Percentiles rank a stretch among this genome's conserved stretches.
These are phyloP conservation scores for Lasioglossum marginatum DNA, from an alignment of 2,888 invertebrate species.

Conservation along the genomic window DNA sequence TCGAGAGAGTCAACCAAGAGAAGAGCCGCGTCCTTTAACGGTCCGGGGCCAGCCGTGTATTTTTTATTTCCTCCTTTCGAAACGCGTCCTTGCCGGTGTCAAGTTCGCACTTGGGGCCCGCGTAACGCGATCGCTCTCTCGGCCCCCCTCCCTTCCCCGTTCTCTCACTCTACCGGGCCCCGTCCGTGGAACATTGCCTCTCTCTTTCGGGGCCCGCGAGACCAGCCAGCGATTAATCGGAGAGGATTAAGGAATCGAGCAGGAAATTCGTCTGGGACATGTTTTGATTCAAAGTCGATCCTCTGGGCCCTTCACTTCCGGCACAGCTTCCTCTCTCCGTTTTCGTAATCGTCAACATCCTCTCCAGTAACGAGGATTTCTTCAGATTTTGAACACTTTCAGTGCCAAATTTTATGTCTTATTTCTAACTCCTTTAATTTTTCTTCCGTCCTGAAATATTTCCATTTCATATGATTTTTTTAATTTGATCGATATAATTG, in stretches of 20 bases:
- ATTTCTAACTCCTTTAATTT: too few relatives aligned
- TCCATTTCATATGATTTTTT: too few relatives aligned
- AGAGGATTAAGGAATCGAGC: slow-evolving; percentile 50
- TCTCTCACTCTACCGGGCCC: neutral
- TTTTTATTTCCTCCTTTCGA: slow-evolving; percentile 84
- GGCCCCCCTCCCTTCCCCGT: neutral
- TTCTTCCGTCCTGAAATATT: too few relatives aligned
- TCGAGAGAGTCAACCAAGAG: slow-evolving; percentile 39
- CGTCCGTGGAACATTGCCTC: neutral
- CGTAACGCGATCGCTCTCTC: slow-evolving; percentile 71
- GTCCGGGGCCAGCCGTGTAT: slow-evolving; percentile 70
- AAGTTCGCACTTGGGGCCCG: slow-evolving; percentile 80
- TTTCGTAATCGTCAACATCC: neutral
- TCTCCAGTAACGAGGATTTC: slow-evolving; percentile 23
- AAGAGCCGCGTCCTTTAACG: slow-evolving; percentile 79
- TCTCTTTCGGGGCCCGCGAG: slow-evolving; percentile 13
- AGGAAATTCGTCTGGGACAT: slow-evolving; percentile 28
- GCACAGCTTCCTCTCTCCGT: neutral
- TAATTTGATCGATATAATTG: too few relatives aligned
- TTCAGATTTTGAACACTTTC: neutral
- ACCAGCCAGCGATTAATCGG: slow-evolving; percentile 37
- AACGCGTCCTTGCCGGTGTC: slow-evolving; percentile 84
- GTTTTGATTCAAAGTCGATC: slow-evolving; percentile 37
- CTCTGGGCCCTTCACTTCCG: slow-evolving; percentile 5
- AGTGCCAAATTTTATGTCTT: too few relatives aligned